phyloP scores from a whole-genome alignment of 2,113 vertebrate genomes.

The Lamprologus ornatipinnis region DNA sequence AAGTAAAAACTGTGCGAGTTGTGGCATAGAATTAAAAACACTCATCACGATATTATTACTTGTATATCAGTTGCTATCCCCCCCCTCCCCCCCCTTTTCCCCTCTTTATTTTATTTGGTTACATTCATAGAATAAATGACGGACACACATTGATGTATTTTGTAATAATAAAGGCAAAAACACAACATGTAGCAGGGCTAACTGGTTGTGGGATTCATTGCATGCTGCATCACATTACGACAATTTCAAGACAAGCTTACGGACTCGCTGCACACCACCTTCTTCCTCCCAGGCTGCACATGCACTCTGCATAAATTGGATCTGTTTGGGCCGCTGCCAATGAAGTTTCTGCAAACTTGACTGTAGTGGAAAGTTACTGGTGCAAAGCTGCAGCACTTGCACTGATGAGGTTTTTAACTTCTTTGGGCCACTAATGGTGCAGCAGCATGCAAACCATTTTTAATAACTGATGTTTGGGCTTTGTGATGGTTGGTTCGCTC shows the following conservation, averaged over 20 bases:
- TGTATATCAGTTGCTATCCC: not conserved
- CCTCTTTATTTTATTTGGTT: not conserved
- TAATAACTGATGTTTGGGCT: not conserved
- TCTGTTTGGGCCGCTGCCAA: not conserved
- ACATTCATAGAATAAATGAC: not conserved
- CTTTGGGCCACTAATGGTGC: not conserved
- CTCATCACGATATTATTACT: not conserved
- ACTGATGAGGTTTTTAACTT: not conserved
- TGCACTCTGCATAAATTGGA: not conserved
- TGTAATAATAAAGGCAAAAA: not conserved
- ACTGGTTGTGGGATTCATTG: not conserved
- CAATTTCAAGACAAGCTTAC: not conserved
- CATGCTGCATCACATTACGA: slow-evolving; percentile 19
- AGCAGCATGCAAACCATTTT: not conserved
- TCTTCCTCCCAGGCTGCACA: not conserved
- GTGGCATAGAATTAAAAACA: not conserved
- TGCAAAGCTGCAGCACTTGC: not conserved
- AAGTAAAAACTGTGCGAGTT: not conserved
- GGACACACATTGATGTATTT: not conserved
- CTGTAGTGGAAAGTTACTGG: not conserved
- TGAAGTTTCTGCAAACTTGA: not conserved
- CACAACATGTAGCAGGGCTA: not conserved
- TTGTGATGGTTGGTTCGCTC: not conserved
- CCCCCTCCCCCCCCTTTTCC: accelerated
- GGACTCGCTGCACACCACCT: not conserved